These are phyloP conservation scores for Aphodius granarius DNA, from an alignment of 2,888 invertebrate genomes.

Conservation along the genomic window DNA sequence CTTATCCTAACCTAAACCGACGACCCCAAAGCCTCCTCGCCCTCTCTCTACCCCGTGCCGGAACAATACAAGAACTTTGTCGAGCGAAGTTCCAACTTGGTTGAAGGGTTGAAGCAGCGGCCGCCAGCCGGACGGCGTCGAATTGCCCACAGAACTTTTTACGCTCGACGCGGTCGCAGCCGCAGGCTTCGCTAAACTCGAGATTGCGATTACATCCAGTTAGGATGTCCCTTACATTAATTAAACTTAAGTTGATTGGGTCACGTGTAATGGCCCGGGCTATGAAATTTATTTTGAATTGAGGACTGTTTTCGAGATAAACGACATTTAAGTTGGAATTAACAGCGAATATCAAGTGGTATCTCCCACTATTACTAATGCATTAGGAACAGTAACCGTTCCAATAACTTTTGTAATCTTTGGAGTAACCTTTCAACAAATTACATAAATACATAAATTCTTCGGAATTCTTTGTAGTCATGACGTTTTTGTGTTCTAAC, in stretches of 20 bases:
- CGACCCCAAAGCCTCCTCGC: conserved; percentile 35
- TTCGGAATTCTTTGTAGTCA: no score
- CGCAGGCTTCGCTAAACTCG: background rate
- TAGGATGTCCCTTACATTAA: background rate
- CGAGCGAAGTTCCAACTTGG: conserved; percentile 17
- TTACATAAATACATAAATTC: no score
- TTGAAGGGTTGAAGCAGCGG: background rate
- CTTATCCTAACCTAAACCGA: conserved; percentile 37
- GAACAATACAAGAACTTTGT: conserved; percentile 36
- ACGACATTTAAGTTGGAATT: no score
- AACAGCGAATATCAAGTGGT: no score
- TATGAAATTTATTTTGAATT: background rate
- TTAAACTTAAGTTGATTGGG: background rate
- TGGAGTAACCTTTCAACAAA: no score
- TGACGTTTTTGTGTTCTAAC: no score
- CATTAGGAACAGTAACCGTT: no score
- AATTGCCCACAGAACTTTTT: background rate
- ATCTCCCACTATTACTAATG: no score
- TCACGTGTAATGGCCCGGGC: background rate
- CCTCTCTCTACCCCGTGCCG: background rate
- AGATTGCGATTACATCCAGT: background rate
- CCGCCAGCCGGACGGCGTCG: background rate
- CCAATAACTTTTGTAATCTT: no score
- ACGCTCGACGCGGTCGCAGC: background rate
- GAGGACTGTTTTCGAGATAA: background rate